These are phyloP conservation scores for Hipparchia semele DNA, from an alignment of 2,888 invertebrate genomes.

Conservation along the genomic window DNA sequence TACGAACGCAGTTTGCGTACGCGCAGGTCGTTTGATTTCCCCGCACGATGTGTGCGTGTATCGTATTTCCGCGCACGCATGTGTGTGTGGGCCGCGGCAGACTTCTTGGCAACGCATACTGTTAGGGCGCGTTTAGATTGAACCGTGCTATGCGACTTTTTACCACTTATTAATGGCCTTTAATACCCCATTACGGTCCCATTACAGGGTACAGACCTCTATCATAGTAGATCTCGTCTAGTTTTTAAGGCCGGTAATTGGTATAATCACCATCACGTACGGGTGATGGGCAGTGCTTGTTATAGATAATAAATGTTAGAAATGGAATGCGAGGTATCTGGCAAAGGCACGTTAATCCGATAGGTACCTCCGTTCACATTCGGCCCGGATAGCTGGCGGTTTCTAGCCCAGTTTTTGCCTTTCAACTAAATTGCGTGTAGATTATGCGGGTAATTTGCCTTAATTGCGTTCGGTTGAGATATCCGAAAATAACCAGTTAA, in stretches of 20 bases:
- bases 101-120: slow-evolving; percentile 65
- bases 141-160: slow-evolving; percentile 41
- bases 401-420: slow-evolving; percentile 34
- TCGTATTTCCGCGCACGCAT: slow-evolving; percentile 55
- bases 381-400: slow-evolving; percentile 33
- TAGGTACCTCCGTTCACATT: slow-evolving; percentile 33
- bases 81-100: slow-evolving; percentile 60
- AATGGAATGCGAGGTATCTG: slow-evolving; percentile 29
- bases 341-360: slow-evolving; percentile 24
- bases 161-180: slow-evolving; percentile 45
- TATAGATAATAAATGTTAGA: slow-evolving; percentile 36
- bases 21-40: slow-evolving; percentile 56
- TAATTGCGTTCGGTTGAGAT: slow-evolving; percentile 25
- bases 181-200: slow-evolving; percentile 43
- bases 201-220: slow-evolving; percentile 42
- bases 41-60: slow-evolving; percentile 53
- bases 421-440: slow-evolving; percentile 33
- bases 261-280: slow-evolving; percentile 37
- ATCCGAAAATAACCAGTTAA: slow-evolving; percentile 33
- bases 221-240: slow-evolving; percentile 36
- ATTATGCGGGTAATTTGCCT: slow-evolving; percentile 33
- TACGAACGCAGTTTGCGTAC: slow-evolving; percentile 41
- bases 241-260: slow-evolving; percentile 43
- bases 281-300: slow-evolving; percentile 38
- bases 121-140: slow-evolving; percentile 44